These are phyloP conservation scores for Salvelinus alpinus DNA, from an alignment of 2,113 vertebrate genomes.

Conservation along the genomic window DNA sequence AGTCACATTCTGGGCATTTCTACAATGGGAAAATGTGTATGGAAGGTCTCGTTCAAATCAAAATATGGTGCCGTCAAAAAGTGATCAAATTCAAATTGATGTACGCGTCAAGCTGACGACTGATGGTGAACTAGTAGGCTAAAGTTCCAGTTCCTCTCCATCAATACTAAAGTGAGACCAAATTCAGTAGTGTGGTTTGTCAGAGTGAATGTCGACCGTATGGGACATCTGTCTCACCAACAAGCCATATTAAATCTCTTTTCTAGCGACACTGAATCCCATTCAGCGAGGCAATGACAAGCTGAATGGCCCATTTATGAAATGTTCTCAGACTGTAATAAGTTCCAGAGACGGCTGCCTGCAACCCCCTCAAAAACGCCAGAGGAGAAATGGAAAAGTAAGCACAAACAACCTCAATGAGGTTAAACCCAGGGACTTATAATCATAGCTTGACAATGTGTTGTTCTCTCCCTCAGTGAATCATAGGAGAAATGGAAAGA, in stretches of 20 bases:
- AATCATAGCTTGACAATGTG: neutral
- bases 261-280: conserved; percentile 64
- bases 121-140: too few relatives aligned
- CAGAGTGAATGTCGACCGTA: conserved; percentile 23
- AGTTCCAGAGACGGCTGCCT: conserved; percentile 65
- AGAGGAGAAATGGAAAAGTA: conserved; percentile 61
- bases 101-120: too few relatives aligned
- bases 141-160: too few relatives aligned
- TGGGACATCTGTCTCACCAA: conserved; percentile 53
- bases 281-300: conserved; percentile 57
- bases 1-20: too few relatives aligned
- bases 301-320: conserved; percentile 72
- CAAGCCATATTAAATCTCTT: conserved; percentile 62
- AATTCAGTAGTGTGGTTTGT: neutral
- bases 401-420: conserved; percentile 51
- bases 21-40: too few relatives aligned
- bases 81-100: too few relatives aligned
- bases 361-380: conserved; percentile 61
- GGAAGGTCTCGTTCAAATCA: too few relatives aligned
- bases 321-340: conserved; percentile 69
- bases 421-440: neutral
- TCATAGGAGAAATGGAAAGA: neutral
- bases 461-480: neutral
- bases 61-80: too few relatives aligned
- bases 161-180: too few relatives aligned